Evolutionary conservation across 2,888 invertebrate species (phyloP).

Genomic region (Synanthedon andrenaeformis): DNA sequence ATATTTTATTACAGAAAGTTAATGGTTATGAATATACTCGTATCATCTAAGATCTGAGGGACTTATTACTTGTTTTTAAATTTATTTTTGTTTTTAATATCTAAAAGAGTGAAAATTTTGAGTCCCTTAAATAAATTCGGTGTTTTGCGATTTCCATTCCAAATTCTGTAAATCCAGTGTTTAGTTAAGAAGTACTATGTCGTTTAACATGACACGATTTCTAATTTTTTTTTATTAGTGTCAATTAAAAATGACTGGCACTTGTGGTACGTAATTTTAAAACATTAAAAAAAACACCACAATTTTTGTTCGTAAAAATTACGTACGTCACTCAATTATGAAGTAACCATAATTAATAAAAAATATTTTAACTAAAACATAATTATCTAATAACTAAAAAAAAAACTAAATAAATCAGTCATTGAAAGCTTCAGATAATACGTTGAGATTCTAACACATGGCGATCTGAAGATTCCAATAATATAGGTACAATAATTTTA

Average conservation of each 20-base stretch:
- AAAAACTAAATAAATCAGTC: slow-evolving; percentile 31
- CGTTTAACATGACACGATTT: too few relatives aligned
- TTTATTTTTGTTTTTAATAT: too few relatives aligned
- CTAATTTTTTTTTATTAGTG: background rate
- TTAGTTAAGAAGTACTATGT: too few relatives aligned
- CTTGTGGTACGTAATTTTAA: slow-evolving; percentile 49
- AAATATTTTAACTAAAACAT: slow-evolving; percentile 6
- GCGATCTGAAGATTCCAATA: slow-evolving; percentile 64
- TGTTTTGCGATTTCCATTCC: too few relatives aligned
- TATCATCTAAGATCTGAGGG: too few relatives aligned
- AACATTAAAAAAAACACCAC: slow-evolving; percentile 2
- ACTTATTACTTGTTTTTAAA: too few relatives aligned
- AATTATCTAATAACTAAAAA: slow-evolving; percentile 11
- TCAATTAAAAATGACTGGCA: slow-evolving; percentile 52
- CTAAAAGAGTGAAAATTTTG: too few relatives aligned
- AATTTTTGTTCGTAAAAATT: slow-evolving; percentile 13
- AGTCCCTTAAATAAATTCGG: too few relatives aligned
- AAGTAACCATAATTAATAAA: slow-evolving; percentile 4
- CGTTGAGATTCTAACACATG: slow-evolving; percentile 58
- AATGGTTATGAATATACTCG: background rate
- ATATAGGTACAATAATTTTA: slow-evolving; percentile 23
- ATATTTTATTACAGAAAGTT: background rate
- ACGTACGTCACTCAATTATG: slow-evolving; percentile 27
- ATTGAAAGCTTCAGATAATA: slow-evolving; percentile 63
- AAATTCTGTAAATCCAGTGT: too few relatives aligned